Base-by-base conservation (phyloP, 2,888 invertebrate species). In the Lamproptera curius region DNA sequence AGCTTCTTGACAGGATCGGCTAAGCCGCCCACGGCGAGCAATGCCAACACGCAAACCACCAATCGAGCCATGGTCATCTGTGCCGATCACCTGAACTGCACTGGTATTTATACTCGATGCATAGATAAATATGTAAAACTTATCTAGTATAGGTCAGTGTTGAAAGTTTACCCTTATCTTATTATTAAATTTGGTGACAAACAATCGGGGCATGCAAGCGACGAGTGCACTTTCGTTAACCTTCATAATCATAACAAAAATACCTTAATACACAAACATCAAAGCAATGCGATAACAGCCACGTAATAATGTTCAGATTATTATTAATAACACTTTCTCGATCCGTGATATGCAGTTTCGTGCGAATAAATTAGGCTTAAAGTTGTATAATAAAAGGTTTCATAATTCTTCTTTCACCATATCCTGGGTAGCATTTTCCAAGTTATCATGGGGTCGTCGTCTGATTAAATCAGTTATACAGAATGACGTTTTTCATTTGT, bases 61-160 rank as follows among this genome's bases (percentile, higher is more conserved):
- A 76, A 61, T 57, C 73, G 73, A 68, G 71, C 70, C 83, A 84
- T 84, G 65, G 57, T 70, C 52, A 63, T 62, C 59, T 70, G 65
- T 80, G 70, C 50, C 41, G 15, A 34, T 16, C 14, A 6, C 39
- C 17, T 16, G 17, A 17, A 36, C 16, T 39, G 2, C 47, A 46
- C 38, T 55, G 50, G 55, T 54, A 54, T 62, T 53, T 66, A 65
- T 66, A 62, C 51, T 33, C 13, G 17, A 39, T 44, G 13, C 26
- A 20, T 6, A 16, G 34, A 41, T 57, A 53, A 56, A 51, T 46
- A 33, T 31, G 46, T 35, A 33, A 11, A 31, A 9, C 31, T 46
- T 26, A 42, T 46, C 44, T 23, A 14, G 35, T 41, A 40, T 44
- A 38, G 51, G 52, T 51, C 46, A 52, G 35, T 39, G 17, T 14